phyloP scores from a whole-genome alignment of 1,140 invertebrate genomes.

The Drosophila pachea region DNA sequence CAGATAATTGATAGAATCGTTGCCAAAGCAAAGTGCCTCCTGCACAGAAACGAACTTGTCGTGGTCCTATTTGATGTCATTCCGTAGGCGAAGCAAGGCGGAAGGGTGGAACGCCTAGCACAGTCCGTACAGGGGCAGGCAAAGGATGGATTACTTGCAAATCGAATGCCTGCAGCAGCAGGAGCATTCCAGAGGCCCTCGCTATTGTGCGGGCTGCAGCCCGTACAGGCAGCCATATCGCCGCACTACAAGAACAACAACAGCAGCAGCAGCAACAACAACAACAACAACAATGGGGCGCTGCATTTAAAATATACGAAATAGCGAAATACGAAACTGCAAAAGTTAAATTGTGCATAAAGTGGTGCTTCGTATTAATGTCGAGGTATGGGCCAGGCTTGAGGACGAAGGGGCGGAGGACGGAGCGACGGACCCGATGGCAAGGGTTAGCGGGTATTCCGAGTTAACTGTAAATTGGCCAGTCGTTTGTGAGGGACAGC shows the following conservation, averaged over 20 bases:
- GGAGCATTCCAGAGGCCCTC: no score
- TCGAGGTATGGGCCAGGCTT: background rate
- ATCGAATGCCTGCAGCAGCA: background rate
- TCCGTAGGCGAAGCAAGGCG: no score
- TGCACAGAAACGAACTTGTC: no score
- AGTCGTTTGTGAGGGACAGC: conserved; percentile 30
- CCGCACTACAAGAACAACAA: background rate
- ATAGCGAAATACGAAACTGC: conserved; percentile 9
- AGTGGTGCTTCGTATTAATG: conserved; percentile 7
- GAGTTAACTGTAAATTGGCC: conserved; percentile 63
- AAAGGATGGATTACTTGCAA: conserved; percentile 13
- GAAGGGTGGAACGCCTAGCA: no score
- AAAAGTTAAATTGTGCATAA: conserved; percentile 59
- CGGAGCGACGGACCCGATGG: no score
- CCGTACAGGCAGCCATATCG: background rate
- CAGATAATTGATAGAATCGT: no score
- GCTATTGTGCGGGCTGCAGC: no score
- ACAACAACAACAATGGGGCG: background rate
- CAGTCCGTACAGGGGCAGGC: no score
- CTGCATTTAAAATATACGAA: conserved; percentile 17
- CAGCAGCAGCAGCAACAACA: background rate
- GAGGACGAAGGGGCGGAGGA: no score
- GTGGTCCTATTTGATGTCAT: no score
- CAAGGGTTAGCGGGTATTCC: conserved; percentile 27
- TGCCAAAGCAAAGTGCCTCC: no score